Evolutionary conservation across 2,113 vertebrate genomes (phyloP).

Genomic region (Copsychus sechellarum): DNA sequence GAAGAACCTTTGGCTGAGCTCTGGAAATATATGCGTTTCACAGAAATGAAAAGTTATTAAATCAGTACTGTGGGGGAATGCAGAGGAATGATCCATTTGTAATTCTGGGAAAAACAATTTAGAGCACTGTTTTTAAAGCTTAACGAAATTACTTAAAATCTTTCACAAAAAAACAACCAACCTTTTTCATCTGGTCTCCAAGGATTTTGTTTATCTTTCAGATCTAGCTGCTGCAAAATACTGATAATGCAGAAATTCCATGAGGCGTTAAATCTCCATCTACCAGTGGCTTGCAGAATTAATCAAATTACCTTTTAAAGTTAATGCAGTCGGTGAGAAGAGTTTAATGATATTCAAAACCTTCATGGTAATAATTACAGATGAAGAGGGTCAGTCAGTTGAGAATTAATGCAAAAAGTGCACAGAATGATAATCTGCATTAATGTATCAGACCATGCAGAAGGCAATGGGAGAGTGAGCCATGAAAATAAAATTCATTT

Average conservation of each 20-base stretch:
- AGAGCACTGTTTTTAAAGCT: conserved; percentile 68
- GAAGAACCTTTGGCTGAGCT: conserved; percentile 66
- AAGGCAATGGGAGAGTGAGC: conserved; percentile 49
- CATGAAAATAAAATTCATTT: conserved; percentile 64
- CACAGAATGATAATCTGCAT: conserved; percentile 73
- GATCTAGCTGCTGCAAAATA: conserved; percentile 74
- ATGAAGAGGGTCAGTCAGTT: conserved; percentile 77
- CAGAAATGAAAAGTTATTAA: conserved; percentile 75
- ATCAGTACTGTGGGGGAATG: conserved; percentile 67
- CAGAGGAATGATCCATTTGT: conserved; percentile 68
- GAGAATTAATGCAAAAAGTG: conserved; percentile 77
- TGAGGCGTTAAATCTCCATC: conserved; percentile 72
- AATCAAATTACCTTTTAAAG: conserved; percentile 80
- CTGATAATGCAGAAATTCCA: conserved; percentile 73
- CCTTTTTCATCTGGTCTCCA: conserved; percentile 60
- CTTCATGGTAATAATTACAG: conserved; percentile 78
- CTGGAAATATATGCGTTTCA: conserved; percentile 47
- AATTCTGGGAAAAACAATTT: conserved; percentile 70
- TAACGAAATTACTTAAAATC: conserved; percentile 72
- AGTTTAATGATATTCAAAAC: conserved; percentile 78
- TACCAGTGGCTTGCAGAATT: conserved; percentile 71
- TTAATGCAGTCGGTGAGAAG: conserved; percentile 72
- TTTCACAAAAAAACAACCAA: conserved; percentile 53
- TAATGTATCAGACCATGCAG: conserved; percentile 55
- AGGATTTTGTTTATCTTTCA: conserved; percentile 73